Evolutionary conservation across 2,797 vertebrate species (phyloP).

Genomic region (Erithacus rubecula): DNA sequence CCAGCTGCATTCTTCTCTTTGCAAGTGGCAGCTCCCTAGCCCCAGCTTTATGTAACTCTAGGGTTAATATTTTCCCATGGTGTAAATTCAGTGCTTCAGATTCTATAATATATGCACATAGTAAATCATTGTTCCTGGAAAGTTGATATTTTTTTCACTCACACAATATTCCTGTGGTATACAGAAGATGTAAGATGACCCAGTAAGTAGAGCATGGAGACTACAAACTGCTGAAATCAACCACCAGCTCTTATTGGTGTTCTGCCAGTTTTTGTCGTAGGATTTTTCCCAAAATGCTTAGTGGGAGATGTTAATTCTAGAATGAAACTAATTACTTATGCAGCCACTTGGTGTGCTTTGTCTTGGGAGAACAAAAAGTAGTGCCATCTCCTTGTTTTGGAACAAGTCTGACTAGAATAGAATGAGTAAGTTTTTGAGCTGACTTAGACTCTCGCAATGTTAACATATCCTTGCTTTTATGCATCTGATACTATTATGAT

Average conservation of each 20-base stretch:
- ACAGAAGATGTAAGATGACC: background rate
- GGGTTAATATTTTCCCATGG: background rate
- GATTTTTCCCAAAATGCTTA: background rate
- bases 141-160: background rate
- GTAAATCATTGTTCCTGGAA: background rate
- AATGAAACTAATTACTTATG: background rate
- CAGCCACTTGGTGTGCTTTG: background rate
- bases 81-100: background rate
- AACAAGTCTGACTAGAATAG: background rate
- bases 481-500: background rate
- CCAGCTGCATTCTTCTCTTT: background rate
- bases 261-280: background rate
- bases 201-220: background rate
- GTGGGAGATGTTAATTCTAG: slow-evolving; percentile 11
- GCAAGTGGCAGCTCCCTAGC: background rate
- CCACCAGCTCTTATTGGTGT: background rate
- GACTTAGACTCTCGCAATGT: background rate
- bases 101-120: background rate
- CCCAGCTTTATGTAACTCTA: background rate
- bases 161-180: background rate
- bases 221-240: background rate
- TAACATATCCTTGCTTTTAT: background rate
- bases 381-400: background rate
- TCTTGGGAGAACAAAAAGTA: background rate
- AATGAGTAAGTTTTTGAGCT: background rate